phyloP scores from a whole-genome alignment of 2,113 vertebrate species.

The Pygoscelis antarcticus region DNA sequence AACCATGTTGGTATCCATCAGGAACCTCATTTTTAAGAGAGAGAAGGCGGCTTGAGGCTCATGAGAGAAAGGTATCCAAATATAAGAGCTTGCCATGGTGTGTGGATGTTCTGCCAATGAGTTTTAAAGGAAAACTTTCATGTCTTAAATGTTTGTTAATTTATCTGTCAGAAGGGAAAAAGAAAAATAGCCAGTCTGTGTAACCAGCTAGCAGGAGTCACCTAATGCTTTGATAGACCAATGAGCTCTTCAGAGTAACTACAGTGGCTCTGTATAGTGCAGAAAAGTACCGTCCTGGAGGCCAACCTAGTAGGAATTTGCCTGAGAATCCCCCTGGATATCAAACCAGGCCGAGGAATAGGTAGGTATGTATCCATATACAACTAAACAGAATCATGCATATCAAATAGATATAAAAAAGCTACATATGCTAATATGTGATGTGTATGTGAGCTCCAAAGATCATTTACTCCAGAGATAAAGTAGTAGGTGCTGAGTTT shows the following conservation, averaged over 20 bases:
- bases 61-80: not conserved
- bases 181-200: not conserved
- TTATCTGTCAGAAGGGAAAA: not conserved
- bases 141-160: not conserved
- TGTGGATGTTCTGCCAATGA: not conserved
- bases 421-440: not conserved
- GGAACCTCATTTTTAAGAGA: not conserved
- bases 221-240: not conserved
- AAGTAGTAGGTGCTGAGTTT: not conserved
- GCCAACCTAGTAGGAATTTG: not conserved
- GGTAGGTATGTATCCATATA: not conserved
- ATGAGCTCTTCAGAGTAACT: not conserved
- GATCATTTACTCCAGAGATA: not conserved
- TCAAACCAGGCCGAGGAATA: not conserved
- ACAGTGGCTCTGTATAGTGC: too few relatives aligned
- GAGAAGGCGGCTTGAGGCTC: not conserved
- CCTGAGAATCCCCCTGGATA: not conserved
- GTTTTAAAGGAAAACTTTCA: not conserved
- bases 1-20: not conserved
- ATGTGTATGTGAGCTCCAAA: not conserved
- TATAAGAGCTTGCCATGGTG: not conserved
- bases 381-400: not conserved
- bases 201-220: not conserved
- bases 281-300: not conserved
- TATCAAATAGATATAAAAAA: not conserved